These are phyloP conservation scores for Murina feae DNA, from an alignment of 2,113 vertebrate species.

Conservation along the genomic window DNA sequence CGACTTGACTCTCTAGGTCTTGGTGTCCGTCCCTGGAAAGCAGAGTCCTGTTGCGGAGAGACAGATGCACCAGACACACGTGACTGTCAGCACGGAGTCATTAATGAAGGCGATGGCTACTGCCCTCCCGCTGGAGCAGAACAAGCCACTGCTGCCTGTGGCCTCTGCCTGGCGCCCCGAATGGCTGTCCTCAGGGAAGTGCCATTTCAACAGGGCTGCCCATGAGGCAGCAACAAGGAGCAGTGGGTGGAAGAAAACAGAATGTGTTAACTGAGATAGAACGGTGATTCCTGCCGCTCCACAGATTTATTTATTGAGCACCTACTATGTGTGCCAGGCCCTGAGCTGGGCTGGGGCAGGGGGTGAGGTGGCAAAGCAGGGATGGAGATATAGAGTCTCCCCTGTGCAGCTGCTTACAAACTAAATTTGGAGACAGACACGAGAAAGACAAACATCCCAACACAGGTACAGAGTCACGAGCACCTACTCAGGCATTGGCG, in stretches of 20 bases:
- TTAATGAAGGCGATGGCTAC: background rate
- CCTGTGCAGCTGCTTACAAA: background rate
- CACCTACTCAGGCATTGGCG: background rate
- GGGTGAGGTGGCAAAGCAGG: background rate
- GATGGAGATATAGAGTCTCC: background rate
- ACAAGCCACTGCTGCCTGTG: background rate
- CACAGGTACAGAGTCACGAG: background rate
- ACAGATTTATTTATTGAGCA: background rate
- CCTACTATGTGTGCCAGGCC: background rate
- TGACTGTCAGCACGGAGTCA: background rate
- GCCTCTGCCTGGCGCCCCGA: background rate
- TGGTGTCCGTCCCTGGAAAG: background rate
- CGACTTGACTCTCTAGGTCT: background rate
- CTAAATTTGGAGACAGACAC: background rate
- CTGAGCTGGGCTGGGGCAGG: background rate
- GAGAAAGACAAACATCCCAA: background rate
- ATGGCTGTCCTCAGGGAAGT: background rate
- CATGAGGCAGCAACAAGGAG: background rate
- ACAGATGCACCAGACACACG: background rate
- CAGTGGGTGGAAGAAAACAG: background rate
- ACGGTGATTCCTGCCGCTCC: background rate
- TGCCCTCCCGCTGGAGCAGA: background rate
- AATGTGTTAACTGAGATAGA: accelerated
- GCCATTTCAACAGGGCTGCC: background rate
- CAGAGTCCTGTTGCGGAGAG: background rate